Conservation (phyloP, 1,140 invertebrate genomes). For the Drosophila tropicalis region DNA sequence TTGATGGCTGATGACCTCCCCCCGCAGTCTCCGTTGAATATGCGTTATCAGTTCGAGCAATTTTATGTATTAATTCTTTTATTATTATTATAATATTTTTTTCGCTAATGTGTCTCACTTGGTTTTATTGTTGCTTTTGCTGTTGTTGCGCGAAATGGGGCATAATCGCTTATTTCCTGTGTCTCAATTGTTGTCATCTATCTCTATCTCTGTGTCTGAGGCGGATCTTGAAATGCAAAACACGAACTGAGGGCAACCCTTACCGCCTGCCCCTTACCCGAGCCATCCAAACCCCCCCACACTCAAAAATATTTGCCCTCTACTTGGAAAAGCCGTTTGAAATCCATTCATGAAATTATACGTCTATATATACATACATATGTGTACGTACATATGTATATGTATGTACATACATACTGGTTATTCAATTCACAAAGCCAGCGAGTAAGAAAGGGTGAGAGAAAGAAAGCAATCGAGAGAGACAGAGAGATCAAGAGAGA, state of each 20-base stretch:
- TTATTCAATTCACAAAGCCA: constrained; percentile 45
- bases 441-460: constrained; percentile 4
- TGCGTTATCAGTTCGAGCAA: constrained; percentile 1
- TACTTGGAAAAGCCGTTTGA: constrained; percentile 20
- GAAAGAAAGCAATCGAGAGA: neutral
- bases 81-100: constrained; percentile 1
- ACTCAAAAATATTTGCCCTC: neutral
- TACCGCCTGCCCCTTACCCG: neutral
- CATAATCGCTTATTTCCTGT: constrained; percentile 67
- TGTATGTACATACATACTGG: constrained; percentile 10
- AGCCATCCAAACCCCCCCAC: neutral
- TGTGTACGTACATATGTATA: too few relatives aligned
- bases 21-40: neutral
- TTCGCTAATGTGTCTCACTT: constrained; percentile 34
- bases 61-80: neutral
- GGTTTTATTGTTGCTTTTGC: constrained; percentile 30
- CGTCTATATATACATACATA: neutral
- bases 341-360: constrained; percentile 57
- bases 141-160: constrained; percentile 42
- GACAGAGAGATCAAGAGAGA: constrained; percentile 4
- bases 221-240: constrained; percentile 50
- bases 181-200: constrained; percentile 27
- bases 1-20: neutral
- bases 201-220: constrained; percentile 31
- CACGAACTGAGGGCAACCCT: constrained; percentile 41